A percentile compares a stretch with the other conserved stretches of the same genome.
Conservation (phyloP, 2,113 vertebrate species). For the Halichoerus grypus region DNA sequence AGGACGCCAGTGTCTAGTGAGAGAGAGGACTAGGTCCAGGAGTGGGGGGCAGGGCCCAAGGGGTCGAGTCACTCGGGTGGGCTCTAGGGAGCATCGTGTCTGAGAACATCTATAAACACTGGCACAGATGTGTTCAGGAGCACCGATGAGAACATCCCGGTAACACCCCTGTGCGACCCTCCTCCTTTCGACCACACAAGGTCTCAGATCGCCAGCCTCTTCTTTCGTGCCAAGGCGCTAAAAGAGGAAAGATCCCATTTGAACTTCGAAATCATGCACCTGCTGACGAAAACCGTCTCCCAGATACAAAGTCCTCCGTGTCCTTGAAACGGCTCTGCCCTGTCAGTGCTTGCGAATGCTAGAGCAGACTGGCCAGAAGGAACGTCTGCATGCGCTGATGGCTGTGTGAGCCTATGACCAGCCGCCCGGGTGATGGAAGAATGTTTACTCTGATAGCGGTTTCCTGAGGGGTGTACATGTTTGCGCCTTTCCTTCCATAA, state of each 20-base stretch:
- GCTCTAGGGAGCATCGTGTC: neutral
- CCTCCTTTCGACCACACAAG: neutral
- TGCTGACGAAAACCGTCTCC: neutral
- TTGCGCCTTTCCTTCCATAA: neutral
- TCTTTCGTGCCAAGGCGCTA: neutral
- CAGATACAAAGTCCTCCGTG: neutral
- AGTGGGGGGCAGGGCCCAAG: neutral
- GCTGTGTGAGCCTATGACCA: neutral
- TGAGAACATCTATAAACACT: neutral
- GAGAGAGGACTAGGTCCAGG: neutral
- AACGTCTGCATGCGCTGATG: neutral
- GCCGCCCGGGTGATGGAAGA: neutral
- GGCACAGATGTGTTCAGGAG: neutral
- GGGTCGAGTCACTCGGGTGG: neutral
- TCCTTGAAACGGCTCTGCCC: neutral
- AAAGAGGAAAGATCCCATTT: neutral
- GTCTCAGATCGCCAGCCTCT: neutral
- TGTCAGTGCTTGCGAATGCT: neutral
- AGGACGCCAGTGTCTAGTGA: neutral
- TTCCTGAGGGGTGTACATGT: neutral
- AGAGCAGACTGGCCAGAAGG: neutral
- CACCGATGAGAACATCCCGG: neutral
- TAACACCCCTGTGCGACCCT: neutral
- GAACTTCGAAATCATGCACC: neutral
- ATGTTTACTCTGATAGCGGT: neutral